phyloP scores from a whole-genome alignment of 2,888 invertebrate genomes.

The Tupiocoris notatus region DNA sequence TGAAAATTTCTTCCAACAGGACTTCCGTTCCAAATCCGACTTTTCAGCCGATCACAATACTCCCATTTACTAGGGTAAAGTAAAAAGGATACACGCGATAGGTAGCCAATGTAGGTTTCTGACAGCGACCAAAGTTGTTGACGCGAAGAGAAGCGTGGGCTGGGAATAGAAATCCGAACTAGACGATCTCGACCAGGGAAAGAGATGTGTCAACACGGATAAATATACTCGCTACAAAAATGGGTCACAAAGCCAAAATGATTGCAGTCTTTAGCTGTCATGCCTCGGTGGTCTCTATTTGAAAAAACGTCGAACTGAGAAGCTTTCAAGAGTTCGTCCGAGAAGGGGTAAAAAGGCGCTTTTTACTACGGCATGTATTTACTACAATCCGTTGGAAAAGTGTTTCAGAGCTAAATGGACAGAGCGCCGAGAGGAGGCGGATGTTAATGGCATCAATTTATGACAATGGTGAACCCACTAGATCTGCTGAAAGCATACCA shows the following conservation, averaged over 20 bases:
- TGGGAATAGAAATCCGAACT: background rate
- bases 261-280: background rate
- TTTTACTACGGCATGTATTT: background rate
- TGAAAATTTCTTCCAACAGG: no score
- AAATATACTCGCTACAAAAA: background rate
- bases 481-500: background rate
- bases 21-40: no score
- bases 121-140: background rate
- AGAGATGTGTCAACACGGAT: background rate
- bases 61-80: no score
- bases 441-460: constrained; percentile 33
- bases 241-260: background rate
- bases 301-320: background rate
- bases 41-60: no score
- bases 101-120: no score
- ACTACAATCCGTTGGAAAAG: background rate
- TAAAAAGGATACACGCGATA: no score
- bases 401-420: constrained; percentile 14
- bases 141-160: background rate
- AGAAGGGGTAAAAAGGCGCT: background rate
- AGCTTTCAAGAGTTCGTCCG: background rate
- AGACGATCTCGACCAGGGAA: background rate
- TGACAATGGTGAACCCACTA: constrained; percentile 3
- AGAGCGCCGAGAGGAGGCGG: background rate
- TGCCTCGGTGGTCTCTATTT: background rate